Evolutionary conservation across 2,797 vertebrate genomes (phyloP).

Genomic region (Neosilurus hyrtlii): DNA sequence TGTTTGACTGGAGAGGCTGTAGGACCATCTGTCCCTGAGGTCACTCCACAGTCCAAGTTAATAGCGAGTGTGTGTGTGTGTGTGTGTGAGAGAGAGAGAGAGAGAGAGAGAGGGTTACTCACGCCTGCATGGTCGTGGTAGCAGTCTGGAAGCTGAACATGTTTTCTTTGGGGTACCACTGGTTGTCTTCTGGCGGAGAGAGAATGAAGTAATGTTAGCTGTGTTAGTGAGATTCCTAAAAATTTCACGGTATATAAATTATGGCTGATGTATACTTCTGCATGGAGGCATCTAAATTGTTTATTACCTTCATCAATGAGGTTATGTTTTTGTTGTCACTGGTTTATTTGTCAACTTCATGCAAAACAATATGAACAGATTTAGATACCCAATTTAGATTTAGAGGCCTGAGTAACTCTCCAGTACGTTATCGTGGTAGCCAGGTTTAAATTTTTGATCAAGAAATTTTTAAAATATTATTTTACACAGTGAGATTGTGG

Average conservation of each 20-base stretch:
- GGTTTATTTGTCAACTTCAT: no score
- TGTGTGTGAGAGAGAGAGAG: not conserved
- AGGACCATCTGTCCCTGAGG: conserved; percentile 40
- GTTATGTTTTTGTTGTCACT: no score
- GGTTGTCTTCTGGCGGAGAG: conserved; percentile 84
- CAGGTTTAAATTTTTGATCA: no score
- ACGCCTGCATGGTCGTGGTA: conserved; percentile 99
- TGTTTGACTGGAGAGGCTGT: conserved; percentile 27
- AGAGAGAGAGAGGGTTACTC: conserved; percentile 66
- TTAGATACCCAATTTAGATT: no score
- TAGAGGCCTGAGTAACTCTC: no score
- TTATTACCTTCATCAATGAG: no score
- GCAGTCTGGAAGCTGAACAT: conserved; percentile 97
- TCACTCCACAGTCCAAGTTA: conserved; percentile 21
- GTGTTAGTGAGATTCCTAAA: not conserved
- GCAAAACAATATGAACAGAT: no score
- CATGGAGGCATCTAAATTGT: not conserved
- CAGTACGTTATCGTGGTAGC: no score
- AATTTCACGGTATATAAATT: not conserved
- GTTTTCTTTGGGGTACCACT: conserved; percentile 97
- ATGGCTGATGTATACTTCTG: conserved; percentile 11
- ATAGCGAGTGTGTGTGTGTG: not conserved
- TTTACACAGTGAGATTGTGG: no score
- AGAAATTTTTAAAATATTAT: no score
- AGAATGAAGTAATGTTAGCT: conserved; percentile 11